A percentile compares a stretch with the other conserved stretches of the same genome.
Conservation (phyloP, 2,888 invertebrate genomes). For the Sinelater perroti region DNA sequence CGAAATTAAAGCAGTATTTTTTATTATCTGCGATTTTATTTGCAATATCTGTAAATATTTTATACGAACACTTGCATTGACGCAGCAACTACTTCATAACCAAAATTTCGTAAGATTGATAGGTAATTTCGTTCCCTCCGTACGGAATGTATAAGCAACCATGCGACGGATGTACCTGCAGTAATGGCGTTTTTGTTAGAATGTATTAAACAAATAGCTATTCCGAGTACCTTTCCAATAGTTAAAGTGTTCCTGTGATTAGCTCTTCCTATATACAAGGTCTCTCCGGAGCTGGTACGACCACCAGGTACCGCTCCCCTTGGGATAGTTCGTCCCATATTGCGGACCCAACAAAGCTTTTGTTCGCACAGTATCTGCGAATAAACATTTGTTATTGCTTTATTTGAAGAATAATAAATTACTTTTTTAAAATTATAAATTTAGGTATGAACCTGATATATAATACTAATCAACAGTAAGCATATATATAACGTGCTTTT, state of each 20-base stretch:
- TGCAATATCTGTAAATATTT: too few species aligned
- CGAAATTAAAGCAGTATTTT: too few species aligned
- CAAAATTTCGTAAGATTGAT: conserved; percentile 59
- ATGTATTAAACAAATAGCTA: not conserved
- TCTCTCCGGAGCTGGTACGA: conserved; percentile 54
- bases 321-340: conserved; percentile 51
- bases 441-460: too few species aligned
- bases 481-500: too few species aligned
- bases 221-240: conserved; percentile 42
- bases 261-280: conserved; percentile 56
- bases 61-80: too few species aligned
- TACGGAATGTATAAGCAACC: conserved; percentile 63
- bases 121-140: conserved; percentile 60
- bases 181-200: too few species aligned
- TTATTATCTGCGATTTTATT: too few species aligned
- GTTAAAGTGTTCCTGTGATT: conserved; percentile 28
- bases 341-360: conserved; percentile 40
- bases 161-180: conserved; percentile 63
- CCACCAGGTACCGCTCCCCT: conserved; percentile 57
- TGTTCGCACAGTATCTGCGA: conserved; percentile 29
- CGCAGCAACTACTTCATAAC: conserved; percentile 16
- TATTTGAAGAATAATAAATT: too few species aligned
- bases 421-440: too few species aligned
- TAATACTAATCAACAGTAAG: too few species aligned
- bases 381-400: too few species aligned